A percentile compares a stretch with the other conserved stretches of the same genome.
phyloP scores from a whole-genome alignment of 2,113 vertebrate species.

The Alces alces region DNA sequence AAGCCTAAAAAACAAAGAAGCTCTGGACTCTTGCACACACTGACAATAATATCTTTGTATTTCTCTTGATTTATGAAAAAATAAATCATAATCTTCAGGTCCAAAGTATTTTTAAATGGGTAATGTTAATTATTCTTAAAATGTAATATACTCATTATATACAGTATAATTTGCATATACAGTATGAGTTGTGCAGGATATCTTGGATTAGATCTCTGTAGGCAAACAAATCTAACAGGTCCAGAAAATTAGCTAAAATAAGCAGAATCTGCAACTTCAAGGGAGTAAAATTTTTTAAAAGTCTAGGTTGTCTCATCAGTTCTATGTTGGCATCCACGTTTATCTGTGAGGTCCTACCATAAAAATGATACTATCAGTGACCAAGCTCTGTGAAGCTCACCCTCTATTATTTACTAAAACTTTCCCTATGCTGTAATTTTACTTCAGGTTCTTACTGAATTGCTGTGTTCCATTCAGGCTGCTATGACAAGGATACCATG shows the following conservation, averaged over 20 bases:
- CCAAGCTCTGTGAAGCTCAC: background rate
- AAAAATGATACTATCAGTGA: background rate
- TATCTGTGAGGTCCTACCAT: background rate
- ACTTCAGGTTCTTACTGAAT: background rate
- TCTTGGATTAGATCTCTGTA: background rate
- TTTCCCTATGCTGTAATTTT: background rate
- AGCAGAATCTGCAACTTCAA: background rate
- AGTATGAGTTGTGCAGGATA: background rate
- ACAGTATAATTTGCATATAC: background rate
- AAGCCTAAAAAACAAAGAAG: background rate
- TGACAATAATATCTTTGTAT: background rate
- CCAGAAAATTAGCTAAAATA: background rate
- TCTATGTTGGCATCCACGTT: background rate
- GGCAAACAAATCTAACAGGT: background rate
- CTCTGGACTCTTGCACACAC: background rate
- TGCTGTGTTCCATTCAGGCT: background rate
- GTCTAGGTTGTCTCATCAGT: background rate
- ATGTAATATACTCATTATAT: background rate
- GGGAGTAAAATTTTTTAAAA: background rate
- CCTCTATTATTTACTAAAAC: background rate
- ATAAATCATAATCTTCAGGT: background rate
- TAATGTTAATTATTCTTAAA: background rate
- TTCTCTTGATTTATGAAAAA: background rate
- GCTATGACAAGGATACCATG: background rate
- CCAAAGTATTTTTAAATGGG: background rate